A percentile compares a stretch with the other conserved stretches of the same genome.
Evolutionary conservation across 2,888 invertebrate species (phyloP).

Genomic region (Pilophorus perplexus): DNA sequence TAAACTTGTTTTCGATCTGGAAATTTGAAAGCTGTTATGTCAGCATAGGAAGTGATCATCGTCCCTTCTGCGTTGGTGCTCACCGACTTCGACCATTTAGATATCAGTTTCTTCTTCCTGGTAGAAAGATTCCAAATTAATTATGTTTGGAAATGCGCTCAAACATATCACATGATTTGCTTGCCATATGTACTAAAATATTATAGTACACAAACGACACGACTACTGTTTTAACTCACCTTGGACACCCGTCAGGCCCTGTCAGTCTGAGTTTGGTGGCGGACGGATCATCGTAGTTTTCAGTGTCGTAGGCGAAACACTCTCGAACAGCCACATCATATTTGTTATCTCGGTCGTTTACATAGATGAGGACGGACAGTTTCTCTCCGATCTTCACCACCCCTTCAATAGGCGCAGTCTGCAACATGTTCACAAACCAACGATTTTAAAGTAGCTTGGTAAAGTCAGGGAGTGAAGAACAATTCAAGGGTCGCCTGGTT

Average conservation of each 20-base stretch:
- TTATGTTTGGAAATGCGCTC: too few species aligned
- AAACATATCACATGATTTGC: neutral
- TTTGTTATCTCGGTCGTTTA: slow-evolving; percentile 62
- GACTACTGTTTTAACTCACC: slow-evolving; percentile 53
- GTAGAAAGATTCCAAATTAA: too few species aligned
- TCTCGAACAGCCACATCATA: slow-evolving; percentile 68
- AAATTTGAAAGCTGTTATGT: slow-evolving; percentile 70
- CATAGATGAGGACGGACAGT: slow-evolving; percentile 66
- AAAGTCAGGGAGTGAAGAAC: too few species aligned
- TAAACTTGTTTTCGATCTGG: slow-evolving; percentile 71
- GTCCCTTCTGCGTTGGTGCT: slow-evolving; percentile 61
- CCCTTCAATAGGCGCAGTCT: slow-evolving; percentile 62
- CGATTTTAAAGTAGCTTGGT: too few species aligned
- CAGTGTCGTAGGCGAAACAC: slow-evolving; percentile 70
- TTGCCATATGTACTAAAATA: too few species aligned
- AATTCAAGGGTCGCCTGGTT: too few species aligned
- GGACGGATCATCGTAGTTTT: slow-evolving; percentile 59
- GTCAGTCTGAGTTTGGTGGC: slow-evolving; percentile 65
- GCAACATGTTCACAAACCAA: slow-evolving; percentile 44
- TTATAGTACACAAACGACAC: neutral
- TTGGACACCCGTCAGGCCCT: slow-evolving; percentile 65
- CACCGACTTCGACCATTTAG: slow-evolving; percentile 62
- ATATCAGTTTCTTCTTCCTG: slow-evolving; percentile 65
- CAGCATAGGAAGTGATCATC: slow-evolving; percentile 64
- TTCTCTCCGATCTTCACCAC: slow-evolving; percentile 69